phyloP scores from a whole-genome alignment of 1,140 invertebrate species.

The Spodoptera frugiperda region DNA sequence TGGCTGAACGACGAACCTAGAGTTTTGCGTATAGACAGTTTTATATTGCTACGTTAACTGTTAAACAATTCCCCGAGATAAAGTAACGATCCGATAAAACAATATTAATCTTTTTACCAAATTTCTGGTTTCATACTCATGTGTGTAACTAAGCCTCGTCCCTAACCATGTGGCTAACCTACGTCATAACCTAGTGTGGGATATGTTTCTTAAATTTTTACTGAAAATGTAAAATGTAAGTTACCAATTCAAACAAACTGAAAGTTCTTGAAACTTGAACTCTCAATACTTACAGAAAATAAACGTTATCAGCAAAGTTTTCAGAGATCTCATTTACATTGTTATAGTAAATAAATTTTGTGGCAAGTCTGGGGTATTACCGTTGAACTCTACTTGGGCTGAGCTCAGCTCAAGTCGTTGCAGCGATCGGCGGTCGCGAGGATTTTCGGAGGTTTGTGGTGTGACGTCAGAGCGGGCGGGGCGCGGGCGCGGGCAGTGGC shows the following conservation, averaged over 20 bases:
- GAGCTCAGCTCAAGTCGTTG: constrained; percentile 57
- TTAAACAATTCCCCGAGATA: no score
- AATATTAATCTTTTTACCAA: no score
- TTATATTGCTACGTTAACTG: no score
- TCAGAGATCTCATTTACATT: constrained; percentile 15
- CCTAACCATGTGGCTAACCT: no score
- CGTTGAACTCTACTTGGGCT: constrained; percentile 6
- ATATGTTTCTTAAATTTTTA: no score
- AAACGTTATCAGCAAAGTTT: neutral
- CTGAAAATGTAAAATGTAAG: neutral
- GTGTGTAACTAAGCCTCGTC: no score
- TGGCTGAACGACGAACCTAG: no score
- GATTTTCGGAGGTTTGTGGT: constrained; percentile 72
- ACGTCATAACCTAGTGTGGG: no score
- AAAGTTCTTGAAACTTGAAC: neutral
- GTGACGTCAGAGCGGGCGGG: constrained; percentile 72
- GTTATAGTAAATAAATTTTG: constrained; percentile 13
- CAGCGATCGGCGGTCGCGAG: constrained; percentile 66
- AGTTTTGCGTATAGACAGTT: no score
- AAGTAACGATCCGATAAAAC: no score
- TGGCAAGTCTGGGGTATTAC: constrained; percentile 16
- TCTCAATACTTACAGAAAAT: constrained; percentile 9
- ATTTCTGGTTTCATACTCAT: neutral
- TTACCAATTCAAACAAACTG: neutral
- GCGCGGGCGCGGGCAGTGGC: constrained; percentile 58